Evolutionary conservation across 2,113 vertebrate species (phyloP).

Genomic region (Antechinus flavipes): DNA sequence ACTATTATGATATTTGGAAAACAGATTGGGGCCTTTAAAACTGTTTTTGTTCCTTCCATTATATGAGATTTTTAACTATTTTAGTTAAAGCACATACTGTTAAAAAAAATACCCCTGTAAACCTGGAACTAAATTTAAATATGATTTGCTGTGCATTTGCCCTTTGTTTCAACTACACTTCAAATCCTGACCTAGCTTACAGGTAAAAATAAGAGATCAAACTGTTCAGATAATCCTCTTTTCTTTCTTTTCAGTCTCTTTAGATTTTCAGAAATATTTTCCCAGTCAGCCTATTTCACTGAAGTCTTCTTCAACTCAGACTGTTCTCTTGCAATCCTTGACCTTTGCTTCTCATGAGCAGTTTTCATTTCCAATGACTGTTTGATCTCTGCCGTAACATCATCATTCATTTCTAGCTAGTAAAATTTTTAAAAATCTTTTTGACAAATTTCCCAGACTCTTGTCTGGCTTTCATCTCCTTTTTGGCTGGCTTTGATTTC

Average conservation of each 20-base stretch:
- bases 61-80: constrained; percentile 4
- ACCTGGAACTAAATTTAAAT: neutral
- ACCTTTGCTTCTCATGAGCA: constrained; percentile 24
- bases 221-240: neutral
- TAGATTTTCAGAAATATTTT: constrained; percentile 33
- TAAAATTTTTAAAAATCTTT: constrained; percentile 41
- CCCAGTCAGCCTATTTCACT: neutral
- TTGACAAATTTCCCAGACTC: constrained; percentile 13
- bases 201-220: constrained; percentile 22
- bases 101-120: neutral
- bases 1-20: neutral
- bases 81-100: neutral
- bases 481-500: constrained; percentile 36
- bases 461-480: constrained; percentile 33
- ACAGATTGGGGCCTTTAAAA: neutral
- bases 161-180: constrained; percentile 24
- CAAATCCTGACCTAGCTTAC: neutral
- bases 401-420: constrained; percentile 34
- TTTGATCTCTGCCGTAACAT: constrained; percentile 39
- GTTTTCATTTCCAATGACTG: constrained; percentile 30
- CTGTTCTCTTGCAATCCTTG: neutral
- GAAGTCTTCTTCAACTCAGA: neutral
- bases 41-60: neutral
- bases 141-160: constrained; percentile 19
- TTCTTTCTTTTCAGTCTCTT: neutral